These are phyloP conservation scores for Sinelater perroti DNA, from an alignment of 2,888 invertebrate species.

Conservation along the genomic window DNA sequence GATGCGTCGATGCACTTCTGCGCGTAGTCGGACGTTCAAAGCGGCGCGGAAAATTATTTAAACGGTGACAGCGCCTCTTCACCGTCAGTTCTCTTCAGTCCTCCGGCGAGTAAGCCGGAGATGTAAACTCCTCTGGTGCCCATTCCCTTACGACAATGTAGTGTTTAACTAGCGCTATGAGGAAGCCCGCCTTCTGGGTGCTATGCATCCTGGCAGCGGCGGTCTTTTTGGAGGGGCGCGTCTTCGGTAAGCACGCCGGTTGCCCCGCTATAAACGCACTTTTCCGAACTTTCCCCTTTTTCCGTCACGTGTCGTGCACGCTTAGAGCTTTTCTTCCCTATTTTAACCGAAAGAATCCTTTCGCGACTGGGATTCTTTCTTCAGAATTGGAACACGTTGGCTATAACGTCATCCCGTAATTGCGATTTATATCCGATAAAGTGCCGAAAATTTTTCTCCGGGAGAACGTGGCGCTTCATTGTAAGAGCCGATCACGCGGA, in stretches of 20 bases:
- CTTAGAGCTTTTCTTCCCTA: conserved; percentile 2
- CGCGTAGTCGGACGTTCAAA: conserved; percentile 40
- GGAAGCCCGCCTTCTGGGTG: conserved; percentile 38
- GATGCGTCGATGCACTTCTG: conserved; percentile 48
- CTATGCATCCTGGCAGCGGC: conserved; percentile 39
- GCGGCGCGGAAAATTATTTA: conserved; percentile 10
- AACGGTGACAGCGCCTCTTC: conserved; percentile 2
- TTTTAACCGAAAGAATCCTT: conserved; percentile 11
- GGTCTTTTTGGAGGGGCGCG: conserved; percentile 48
- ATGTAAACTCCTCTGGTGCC: conserved; percentile 29
- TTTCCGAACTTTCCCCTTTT: background rate
- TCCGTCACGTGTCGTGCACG: conserved; percentile 9
- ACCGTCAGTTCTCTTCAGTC: background rate
- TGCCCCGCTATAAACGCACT: background rate
- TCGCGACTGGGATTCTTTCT: conserved; percentile 31
- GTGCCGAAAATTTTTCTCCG: conserved; percentile 28
- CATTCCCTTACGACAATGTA: conserved; percentile 35
- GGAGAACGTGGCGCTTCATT: conserved; percentile 31
- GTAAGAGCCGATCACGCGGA: conserved; percentile 9
- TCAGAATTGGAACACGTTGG: conserved; percentile 38
- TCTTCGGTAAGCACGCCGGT: conserved; percentile 49
- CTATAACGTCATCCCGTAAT: conserved; percentile 38
- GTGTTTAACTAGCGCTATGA: conserved; percentile 45
- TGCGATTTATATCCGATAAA: conserved; percentile 46
- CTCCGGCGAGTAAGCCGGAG: conserved; percentile 8